Conservation (phyloP, 2,113 vertebrate species). For the Phylloscopus trochilus region DNA sequence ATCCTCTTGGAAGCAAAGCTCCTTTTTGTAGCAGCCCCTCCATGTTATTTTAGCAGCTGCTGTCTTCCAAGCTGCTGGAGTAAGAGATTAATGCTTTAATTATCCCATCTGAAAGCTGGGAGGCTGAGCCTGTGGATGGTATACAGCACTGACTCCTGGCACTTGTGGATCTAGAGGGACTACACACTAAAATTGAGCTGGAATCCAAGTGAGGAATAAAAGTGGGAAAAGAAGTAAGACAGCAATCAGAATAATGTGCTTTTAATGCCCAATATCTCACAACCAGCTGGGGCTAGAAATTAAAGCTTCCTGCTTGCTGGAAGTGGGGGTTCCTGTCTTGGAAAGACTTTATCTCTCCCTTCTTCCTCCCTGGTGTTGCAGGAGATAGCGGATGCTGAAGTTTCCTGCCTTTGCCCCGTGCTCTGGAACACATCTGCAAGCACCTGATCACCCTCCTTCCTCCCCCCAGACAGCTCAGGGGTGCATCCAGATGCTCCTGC, state of each 20-base stretch:
- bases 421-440: neutral
- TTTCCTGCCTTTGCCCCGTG: neutral
- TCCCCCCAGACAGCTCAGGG: neutral
- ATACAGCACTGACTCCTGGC: conserved; percentile 48
- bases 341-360: neutral
- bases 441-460: neutral
- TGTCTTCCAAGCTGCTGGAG: conserved; percentile 50
- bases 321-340: neutral
- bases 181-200: conserved; percentile 37
- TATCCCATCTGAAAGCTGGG: conserved; percentile 51
- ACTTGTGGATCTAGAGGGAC: conserved; percentile 57
- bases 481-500: neutral
- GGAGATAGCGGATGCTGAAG: neutral
- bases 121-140: conserved; percentile 34
- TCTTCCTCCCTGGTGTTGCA: neutral
- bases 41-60: conserved; percentile 49
- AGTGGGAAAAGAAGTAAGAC: conserved; percentile 43
- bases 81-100: conserved; percentile 73
- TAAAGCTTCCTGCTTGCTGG: neutral
- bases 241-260: conserved; percentile 56
- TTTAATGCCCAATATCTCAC: conserved; percentile 66
- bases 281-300: conserved; percentile 56
- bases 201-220: conserved; percentile 51
- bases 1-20: neutral
- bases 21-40: neutral